Base-by-base conservation (phyloP, 2,888 invertebrate species). In the Tetrapedia diversipes region DNA sequence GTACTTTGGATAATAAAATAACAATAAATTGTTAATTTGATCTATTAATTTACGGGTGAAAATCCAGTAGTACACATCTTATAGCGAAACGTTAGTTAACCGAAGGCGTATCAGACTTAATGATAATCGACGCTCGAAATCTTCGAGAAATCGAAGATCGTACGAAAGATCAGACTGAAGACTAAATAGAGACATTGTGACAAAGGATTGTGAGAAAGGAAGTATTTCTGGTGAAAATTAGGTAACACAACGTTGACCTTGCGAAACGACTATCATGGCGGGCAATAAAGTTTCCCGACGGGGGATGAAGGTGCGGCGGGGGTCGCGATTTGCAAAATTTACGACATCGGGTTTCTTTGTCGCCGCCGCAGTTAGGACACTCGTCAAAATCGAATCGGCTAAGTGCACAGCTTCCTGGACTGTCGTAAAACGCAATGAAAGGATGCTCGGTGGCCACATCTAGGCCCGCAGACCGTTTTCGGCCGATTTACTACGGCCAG, bases 321-420 rank as follows among this genome's bases (percentile, higher is more conserved):
- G 53, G 19, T 66, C 39, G 32, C 56, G 68, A 85, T 81, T 80
- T 80, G 63, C 73, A 60, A 86, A 85, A 87, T 88, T 88, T 88
- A 86, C 73, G 85, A 79, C 76, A 29, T 63, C 39, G 49, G 19
- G 39, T 49, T 47, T 43, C 53, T 64, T 45, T 16, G 34, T 53
- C 8, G 43, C 32, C 29, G 4, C 37, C 10, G 59, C 29, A 60
- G n/a, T n/a, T n/a, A n/a, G n/a, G 65, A 2, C 80, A 72, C 78
- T 75, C 65, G 65, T 65, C 63, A 37, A 67, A 47, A 80, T 82
- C 70, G 81, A 82, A 87, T 86, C 68, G 82, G 86, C 77, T 79
- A 86, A 84, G 88, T 88, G 87, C 83, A 81, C 61, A 63, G 72
- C 64, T 70, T 81, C 53, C 63, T 49, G 59, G 79, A 67, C n/a